Evolutionary conservation across 2,888 invertebrate species (phyloP).

Genomic region (Prionchulus punctatus): DNA sequence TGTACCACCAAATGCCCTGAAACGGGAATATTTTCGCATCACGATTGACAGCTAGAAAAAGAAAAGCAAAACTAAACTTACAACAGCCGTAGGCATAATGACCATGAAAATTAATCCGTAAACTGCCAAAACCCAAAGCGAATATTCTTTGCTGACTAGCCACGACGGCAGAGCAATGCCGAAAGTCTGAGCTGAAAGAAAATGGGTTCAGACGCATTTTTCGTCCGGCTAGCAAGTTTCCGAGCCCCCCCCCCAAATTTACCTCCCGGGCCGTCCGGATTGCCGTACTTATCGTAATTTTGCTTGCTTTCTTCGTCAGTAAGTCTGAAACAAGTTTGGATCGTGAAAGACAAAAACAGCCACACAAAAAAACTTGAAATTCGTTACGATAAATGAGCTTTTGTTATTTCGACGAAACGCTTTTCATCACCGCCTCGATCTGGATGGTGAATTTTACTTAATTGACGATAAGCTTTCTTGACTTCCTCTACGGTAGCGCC

Average conservation of each 20-base stretch:
- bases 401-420: slow-evolving; percentile 89
- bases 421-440: slow-evolving; percentile 68
- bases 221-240: neutral
- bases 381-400: slow-evolving; percentile 51
- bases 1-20: slow-evolving; percentile 93
- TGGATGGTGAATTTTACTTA: slow-evolving; percentile 84
- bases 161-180: slow-evolving; percentile 97
- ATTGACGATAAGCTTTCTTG: slow-evolving; percentile 81
- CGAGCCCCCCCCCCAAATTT: neutral
- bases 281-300: slow-evolving; percentile 98
- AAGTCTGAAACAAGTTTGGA: slow-evolving; percentile 44
- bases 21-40: too few species aligned
- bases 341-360: slow-evolving; percentile 8
- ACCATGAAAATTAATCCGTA: slow-evolving; percentile 96
- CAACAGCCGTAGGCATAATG: slow-evolving; percentile 54
- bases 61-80: slow-evolving; percentile 25
- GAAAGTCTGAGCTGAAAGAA: slow-evolving; percentile 69
- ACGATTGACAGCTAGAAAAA: neutral
- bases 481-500: slow-evolving; percentile 73
- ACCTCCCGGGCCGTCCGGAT: slow-evolving; percentile 92
- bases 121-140: slow-evolving; percentile 56
- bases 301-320: slow-evolving; percentile 91
- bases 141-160: slow-evolving; percentile 99
- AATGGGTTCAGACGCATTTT: neutral
- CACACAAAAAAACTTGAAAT: slow-evolving; percentile 12